A percentile compares a stretch with the other conserved stretches of the same genome.
Conservation (phyloP, 2,113 vertebrate species). For the Probosciger aterrimus region DNA sequence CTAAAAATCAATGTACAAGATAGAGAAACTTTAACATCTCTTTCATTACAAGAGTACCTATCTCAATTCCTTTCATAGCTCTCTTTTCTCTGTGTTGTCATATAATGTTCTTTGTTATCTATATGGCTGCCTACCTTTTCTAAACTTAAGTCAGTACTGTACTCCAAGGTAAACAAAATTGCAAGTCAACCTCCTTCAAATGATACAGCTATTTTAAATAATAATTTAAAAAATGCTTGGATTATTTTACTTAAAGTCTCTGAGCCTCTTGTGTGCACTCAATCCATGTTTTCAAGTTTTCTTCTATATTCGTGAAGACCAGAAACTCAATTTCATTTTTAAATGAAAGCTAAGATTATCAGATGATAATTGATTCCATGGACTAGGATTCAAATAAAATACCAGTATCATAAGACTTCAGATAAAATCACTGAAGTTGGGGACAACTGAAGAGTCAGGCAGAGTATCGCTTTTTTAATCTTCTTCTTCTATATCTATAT, state of each 20-base stretch:
- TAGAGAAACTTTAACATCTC: background rate
- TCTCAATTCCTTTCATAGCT: background rate
- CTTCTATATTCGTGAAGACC: background rate
- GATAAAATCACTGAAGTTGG: constrained; percentile 16
- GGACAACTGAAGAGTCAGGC: background rate
- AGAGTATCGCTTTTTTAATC: background rate
- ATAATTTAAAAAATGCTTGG: background rate
- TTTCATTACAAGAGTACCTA: background rate
- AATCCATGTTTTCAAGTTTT: background rate
- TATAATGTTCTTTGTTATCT: background rate
- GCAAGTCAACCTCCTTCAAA: background rate
- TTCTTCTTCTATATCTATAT: background rate
- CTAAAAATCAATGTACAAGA: background rate
- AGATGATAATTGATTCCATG: constrained; percentile 16
- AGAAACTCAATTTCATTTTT: constrained; percentile 41
- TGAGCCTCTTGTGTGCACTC: background rate
- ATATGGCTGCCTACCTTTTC: background rate
- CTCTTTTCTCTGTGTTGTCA: background rate
- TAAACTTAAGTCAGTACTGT: background rate
- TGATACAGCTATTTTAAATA: background rate
- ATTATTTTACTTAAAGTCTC: background rate
- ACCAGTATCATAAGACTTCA: background rate
- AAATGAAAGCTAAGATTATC: constrained; percentile 23
- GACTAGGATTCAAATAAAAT: background rate
- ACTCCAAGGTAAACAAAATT: background rate